Percentiles rank a stretch among this genome's conserved stretches.
Evolutionary conservation across 2,888 invertebrate species (phyloP).

Genomic region (Onchidella celtica): DNA sequence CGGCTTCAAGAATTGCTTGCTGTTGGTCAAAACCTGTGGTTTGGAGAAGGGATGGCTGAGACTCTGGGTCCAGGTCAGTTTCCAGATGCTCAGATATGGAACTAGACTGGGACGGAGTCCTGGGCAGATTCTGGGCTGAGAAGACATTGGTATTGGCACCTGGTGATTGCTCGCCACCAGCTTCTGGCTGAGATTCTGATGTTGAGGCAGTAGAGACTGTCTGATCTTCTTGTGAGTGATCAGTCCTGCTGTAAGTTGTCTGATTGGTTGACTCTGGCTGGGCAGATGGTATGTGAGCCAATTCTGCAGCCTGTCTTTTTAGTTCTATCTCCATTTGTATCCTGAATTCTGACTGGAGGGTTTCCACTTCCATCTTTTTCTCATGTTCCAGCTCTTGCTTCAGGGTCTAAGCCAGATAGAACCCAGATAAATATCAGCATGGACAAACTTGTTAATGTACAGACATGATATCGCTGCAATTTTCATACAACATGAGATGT

Average conservation of each 20-base stretch:
- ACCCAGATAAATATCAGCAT: neutral
- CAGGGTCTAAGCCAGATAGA: constrained; percentile 45
- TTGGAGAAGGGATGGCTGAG: neutral
- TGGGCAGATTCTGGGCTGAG: neutral
- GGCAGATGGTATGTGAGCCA: neutral
- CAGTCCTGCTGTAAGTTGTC: neutral
- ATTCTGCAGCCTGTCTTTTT: constrained; percentile 63
- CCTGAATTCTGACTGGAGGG: constrained; percentile 67
- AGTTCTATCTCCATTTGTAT: constrained; percentile 70
- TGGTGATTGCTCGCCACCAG: neutral
- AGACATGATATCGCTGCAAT: neutral
- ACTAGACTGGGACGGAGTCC: neutral
- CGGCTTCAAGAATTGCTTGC: neutral
- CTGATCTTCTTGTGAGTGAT: too few species aligned
- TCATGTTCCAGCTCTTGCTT: constrained; percentile 69
- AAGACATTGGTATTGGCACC: constrained; percentile 13
- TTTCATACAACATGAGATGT: neutral
- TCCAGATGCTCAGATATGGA: neutral
- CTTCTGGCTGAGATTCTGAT: neutral
- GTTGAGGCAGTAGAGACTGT: neutral
- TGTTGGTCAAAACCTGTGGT: constrained; percentile 25
- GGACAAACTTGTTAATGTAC: neutral
- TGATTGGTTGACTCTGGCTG: neutral
- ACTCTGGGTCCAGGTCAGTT: neutral
- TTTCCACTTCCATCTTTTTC: constrained; percentile 62